phyloP scores from a whole-genome alignment of 2,113 vertebrate species.

The Python bivittatus region DNA sequence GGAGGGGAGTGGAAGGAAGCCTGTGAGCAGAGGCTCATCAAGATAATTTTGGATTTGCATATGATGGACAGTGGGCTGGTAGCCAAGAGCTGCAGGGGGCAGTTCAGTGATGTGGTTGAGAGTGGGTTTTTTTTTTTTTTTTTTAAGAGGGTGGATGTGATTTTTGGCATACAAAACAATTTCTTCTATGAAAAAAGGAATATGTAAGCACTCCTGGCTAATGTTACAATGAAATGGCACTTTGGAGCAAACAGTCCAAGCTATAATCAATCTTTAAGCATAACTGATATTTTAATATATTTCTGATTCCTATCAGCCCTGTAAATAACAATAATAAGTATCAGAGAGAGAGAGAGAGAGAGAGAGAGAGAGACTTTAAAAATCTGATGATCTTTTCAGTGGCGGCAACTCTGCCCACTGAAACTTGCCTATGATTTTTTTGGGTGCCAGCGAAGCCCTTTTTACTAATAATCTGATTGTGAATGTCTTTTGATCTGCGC shows the following conservation, averaged over 20 bases:
- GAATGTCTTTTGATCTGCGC: neutral
- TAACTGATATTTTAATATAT: neutral
- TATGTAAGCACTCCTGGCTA: neutral
- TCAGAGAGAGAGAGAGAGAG: neutral
- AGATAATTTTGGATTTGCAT: neutral
- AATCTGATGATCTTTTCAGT: neutral
- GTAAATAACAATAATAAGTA: neutral
- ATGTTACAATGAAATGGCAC: neutral
- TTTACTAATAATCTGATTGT: neutral
- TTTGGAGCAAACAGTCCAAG: neutral
- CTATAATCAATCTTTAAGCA: neutral
- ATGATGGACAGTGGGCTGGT: neutral
- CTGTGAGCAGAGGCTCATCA: neutral
- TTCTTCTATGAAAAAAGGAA: neutral
- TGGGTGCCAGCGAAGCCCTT: neutral
- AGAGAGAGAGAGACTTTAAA: neutral
- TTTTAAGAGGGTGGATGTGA: neutral
- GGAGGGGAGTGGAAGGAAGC: neutral
- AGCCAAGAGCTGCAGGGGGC: neutral
- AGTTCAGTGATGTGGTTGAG: neutral
- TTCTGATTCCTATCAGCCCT: neutral
- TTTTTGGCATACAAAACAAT: neutral
- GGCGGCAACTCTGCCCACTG: neutral
- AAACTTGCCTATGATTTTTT: neutral
- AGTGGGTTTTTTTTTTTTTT: neutral